phyloP scores from a whole-genome alignment of 2,113 vertebrate species.

The Gymnarchus niloticus region DNA sequence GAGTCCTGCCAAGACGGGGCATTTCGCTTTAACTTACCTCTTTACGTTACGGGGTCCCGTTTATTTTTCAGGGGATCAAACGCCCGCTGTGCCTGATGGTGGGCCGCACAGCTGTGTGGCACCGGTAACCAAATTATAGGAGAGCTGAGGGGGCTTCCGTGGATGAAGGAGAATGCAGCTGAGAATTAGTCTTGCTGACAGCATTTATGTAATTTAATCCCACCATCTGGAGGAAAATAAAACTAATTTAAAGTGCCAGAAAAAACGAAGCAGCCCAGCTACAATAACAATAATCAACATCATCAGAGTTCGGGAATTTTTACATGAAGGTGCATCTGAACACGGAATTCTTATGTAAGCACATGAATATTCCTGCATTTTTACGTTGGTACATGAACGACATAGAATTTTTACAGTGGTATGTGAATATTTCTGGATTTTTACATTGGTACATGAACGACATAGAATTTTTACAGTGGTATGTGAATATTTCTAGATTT shows the following conservation, averaged over 20 bases:
- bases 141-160: slow-evolving; percentile 62
- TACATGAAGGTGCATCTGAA: background rate
- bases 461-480: no score
- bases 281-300: background rate
- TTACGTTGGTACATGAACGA: background rate
- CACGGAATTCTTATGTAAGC: background rate
- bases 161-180: slow-evolving; percentile 52
- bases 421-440: background rate
- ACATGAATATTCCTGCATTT: background rate
- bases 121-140: slow-evolving; percentile 76
- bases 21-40: slow-evolving; percentile 7
- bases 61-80: slow-evolving; percentile 10
- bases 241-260: slow-evolving; percentile 47
- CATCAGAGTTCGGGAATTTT: background rate
- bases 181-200: slow-evolving; percentile 79
- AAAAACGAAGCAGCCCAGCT: background rate
- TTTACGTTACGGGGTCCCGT: background rate
- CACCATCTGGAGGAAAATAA: slow-evolving; percentile 81
- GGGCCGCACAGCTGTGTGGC: slow-evolving; percentile 76
- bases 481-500: background rate
- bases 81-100: slow-evolving; percentile 9
- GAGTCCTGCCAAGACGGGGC: slow-evolving; percentile 34
- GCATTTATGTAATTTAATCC: slow-evolving; percentile 85
- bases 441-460: background rate
- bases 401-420: background rate